Conservation (phyloP, 2,888 invertebrate genomes). For the Latrodectus hesperus region DNA sequence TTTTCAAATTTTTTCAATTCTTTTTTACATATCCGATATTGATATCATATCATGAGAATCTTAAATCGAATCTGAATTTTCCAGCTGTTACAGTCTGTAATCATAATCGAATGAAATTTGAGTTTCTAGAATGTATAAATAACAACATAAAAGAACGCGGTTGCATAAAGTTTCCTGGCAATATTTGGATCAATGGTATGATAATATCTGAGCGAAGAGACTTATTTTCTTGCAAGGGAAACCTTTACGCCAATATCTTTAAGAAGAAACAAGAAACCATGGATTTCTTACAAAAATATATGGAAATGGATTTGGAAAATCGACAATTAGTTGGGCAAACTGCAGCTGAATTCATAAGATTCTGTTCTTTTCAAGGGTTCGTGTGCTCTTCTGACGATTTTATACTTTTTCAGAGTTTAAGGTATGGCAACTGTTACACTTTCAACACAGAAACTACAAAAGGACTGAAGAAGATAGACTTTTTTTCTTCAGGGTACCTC, state of each 20-base stretch:
- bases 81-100: neutral
- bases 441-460: neutral
- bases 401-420: neutral
- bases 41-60: neutral
- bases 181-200: neutral
- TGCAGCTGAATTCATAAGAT: neutral
- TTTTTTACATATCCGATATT: neutral
- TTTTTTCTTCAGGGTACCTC: neutral
- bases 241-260: neutral
- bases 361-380: neutral
- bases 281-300: neutral
- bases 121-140: neutral
- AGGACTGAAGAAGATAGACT: neutral
- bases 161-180: neutral
- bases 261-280: neutral
- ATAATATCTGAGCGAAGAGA: neutral
- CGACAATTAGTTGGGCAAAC: neutral
- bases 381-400: neutral
- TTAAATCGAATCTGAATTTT: neutral
- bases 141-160: neutral
- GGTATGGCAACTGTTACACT: neutral
- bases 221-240: neutral
- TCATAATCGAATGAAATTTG: neutral
- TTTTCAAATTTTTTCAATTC: neutral
- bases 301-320: neutral